A percentile compares a stretch with the other conserved stretches of the same genome.
phyloP scores from a whole-genome alignment of 2,113 vertebrate species.

The Osmerus eperlanus region DNA sequence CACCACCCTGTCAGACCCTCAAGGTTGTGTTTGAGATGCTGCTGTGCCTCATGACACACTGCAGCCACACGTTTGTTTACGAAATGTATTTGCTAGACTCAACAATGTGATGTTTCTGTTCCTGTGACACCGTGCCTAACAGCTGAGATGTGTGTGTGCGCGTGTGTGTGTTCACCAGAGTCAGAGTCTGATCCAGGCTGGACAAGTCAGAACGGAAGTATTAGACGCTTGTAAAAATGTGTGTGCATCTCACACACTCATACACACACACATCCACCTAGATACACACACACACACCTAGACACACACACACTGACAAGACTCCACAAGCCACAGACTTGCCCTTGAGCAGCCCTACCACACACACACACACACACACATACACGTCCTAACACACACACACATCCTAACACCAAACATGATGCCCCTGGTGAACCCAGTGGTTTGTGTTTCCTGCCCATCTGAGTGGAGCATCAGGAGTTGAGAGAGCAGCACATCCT shows the following conservation, averaged over 20 bases:
- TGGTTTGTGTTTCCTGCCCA: slow-evolving; percentile 29
- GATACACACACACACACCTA: too few relatives aligned
- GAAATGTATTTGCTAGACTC: too few relatives aligned
- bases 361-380: slow-evolving; percentile 7
- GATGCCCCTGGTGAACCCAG: slow-evolving; percentile 35
- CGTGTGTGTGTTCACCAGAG: too few relatives aligned
- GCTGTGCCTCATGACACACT: too few relatives aligned
- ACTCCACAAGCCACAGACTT: slow-evolving; percentile 61
- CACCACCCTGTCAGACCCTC: too few relatives aligned
- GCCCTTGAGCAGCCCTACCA: slow-evolving; percentile 38
- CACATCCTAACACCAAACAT: slow-evolving; percentile 48
- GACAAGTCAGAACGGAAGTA: slow-evolving; percentile 41
- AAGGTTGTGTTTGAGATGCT: too few relatives aligned
- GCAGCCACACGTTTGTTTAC: too few relatives aligned
- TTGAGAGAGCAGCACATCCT: slow-evolving; percentile 22
- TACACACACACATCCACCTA: too few relatives aligned
- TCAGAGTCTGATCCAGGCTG: not conserved
- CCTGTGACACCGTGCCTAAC: too few relatives aligned
- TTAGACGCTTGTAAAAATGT: slow-evolving; percentile 43
- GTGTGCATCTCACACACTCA: too few relatives aligned
- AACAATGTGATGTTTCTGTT: too few relatives aligned
- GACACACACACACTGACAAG: slow-evolving; percentile 48
- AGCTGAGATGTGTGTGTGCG: too few relatives aligned
- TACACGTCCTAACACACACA: slow-evolving; percentile 20
- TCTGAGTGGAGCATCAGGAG: slow-evolving; percentile 40